A percentile compares a stretch with the other conserved stretches of the same genome.
These are phyloP conservation scores for Phorcus lineatus DNA, from an alignment of 2,888 invertebrate genomes.

Conservation along the genomic window DNA sequence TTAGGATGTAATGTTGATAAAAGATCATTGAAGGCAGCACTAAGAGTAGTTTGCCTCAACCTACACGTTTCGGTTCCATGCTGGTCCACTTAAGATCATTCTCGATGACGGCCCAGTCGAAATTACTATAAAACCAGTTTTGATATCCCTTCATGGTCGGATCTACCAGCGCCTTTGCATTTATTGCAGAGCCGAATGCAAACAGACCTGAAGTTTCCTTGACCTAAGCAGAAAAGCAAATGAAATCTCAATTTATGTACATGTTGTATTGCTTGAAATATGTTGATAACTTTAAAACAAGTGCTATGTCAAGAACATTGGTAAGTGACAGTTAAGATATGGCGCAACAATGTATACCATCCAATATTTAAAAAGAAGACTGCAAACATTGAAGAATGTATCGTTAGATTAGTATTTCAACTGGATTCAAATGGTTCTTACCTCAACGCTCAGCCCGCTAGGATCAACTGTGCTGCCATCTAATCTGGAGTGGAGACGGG, in stretches of 20 bases:
- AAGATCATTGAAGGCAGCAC: no score
- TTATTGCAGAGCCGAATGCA: conserved; percentile 9
- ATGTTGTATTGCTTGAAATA: no score
- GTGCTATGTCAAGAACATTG: no score
- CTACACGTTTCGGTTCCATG: not conserved
- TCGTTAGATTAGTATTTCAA: no score
- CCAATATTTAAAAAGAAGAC: no score
- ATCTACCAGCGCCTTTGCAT: not conserved
- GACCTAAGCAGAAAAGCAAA: not conserved
- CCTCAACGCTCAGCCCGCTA: not conserved
- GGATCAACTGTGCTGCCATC: not conserved
- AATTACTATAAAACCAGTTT: not conserved
- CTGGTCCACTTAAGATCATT: conserved; percentile 15
- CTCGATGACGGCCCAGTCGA: conserved; percentile 23
- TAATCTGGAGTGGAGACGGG: not conserved
- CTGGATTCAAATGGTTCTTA: no score
- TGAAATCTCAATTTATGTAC: not conserved
- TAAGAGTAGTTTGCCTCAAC: no score
- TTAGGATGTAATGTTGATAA: no score
- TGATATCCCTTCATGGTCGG: not conserved
- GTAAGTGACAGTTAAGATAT: no score
- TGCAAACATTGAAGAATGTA: no score
- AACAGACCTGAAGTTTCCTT: not conserved
- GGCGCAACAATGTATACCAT: no score
- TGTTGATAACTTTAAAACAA: no score